Evolutionary conservation across 92 coral and sea anemone species (phyloP).

Genomic region (Phenganax stokvisi): DNA sequence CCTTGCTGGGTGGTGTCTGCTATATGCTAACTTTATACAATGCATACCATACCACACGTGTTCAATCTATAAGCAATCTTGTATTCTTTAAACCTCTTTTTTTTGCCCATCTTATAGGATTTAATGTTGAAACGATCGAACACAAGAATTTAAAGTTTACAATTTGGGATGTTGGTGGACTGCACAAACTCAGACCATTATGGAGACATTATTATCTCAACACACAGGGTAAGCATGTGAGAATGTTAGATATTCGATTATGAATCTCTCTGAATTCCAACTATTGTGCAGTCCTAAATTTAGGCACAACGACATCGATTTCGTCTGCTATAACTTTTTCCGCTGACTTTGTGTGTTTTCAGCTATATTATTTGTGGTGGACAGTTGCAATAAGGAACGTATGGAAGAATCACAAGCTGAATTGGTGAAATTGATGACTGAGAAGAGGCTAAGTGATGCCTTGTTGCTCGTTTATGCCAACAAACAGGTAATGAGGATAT

Average conservation of each 20-base stretch:
- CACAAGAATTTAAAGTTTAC: conserved; percentile 93
- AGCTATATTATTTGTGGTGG: conserved; percentile 94
- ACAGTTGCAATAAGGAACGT: conserved; percentile 81
- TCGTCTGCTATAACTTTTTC: no score
- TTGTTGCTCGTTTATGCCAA: conserved; percentile 80
- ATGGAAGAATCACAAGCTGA: conserved; percentile 91
- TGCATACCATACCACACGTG: not conserved
- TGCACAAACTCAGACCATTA: conserved; percentile 91
- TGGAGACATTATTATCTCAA: conserved; percentile 97
- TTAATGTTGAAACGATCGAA: conserved; percentile 97
- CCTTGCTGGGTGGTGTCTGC: not conserved
- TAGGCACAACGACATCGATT: no score
- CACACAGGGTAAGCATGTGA: conserved; percentile 70
- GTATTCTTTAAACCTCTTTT: not conserved
- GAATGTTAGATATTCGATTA: not conserved
- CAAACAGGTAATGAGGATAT: conserved; percentile 65
- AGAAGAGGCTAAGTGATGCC: conserved; percentile 87
- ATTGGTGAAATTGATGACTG: conserved; percentile 92
- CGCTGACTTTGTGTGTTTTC: not conserved
- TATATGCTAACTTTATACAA: not conserved
- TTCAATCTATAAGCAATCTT: not conserved
- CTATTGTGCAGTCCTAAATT: not conserved
- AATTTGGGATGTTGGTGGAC: conserved; percentile 98
- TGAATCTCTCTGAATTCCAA: no score
- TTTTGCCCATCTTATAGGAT: conserved; percentile 53